Evolutionary conservation across 92 coral and sea anemone genomes (phyloP).

Genomic region (Zoanthus gigantus): DNA sequence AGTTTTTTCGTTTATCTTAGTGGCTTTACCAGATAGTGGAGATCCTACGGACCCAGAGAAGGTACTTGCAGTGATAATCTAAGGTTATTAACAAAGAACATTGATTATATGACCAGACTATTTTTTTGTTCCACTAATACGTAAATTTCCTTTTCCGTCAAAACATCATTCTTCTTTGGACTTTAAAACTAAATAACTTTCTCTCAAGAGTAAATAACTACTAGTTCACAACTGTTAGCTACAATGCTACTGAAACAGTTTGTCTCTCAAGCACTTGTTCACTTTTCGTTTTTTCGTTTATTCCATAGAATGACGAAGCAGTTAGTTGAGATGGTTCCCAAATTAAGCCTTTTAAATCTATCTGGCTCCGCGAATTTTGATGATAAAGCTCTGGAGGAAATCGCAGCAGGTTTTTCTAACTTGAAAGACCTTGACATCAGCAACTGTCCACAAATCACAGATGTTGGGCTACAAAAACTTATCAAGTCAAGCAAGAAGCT

Average conservation of each 20-base stretch:
- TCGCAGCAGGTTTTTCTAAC: constrained; percentile 32
- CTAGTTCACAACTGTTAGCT: no score
- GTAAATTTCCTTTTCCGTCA: no score
- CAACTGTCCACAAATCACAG: constrained; percentile 30
- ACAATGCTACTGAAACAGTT: no score
- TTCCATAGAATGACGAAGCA: constrained; percentile 21
- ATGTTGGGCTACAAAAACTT: constrained; percentile 13
- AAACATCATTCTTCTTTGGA: no score
- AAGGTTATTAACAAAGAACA: no score
- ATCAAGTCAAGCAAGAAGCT: constrained; percentile 22
- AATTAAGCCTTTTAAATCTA: constrained; percentile 8
- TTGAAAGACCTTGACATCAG: constrained; percentile 44
- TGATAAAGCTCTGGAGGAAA: constrained; percentile 30
- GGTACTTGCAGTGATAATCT: constrained; percentile 77
- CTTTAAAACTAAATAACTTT: no score
- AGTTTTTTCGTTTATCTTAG: constrained; percentile 51
- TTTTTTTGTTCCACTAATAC: no score
- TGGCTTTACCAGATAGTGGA: constrained; percentile 83
- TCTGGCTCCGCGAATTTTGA: constrained; percentile 38
- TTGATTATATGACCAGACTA: no score
- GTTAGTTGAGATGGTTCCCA: constrained; percentile 13
- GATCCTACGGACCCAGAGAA: constrained; percentile 83
- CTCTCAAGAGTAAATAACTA: no score
- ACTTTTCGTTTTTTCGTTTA: background rate
- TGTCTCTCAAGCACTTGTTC: background rate